Conservation (phyloP, 1,140 invertebrate genomes). For the Scaptomyza hsui region DNA sequence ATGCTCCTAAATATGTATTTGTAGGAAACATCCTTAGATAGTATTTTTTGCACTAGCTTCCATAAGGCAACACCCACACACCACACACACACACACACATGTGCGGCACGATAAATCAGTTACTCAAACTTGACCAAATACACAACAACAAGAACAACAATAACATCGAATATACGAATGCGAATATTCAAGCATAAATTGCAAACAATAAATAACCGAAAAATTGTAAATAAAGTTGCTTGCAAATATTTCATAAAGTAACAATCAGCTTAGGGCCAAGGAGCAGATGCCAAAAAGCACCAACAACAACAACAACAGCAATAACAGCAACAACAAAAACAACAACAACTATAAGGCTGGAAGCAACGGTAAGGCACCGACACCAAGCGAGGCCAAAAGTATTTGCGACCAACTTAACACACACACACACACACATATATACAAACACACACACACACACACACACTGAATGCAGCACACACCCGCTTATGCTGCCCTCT, state of each 20-base stretch:
- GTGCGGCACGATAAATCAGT: constrained; percentile 68
- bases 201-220: constrained; percentile 82
- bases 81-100: constrained; percentile 18
- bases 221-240: constrained; percentile 82
- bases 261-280: constrained; percentile 77
- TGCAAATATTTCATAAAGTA: constrained; percentile 80
- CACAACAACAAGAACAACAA: constrained; percentile 28
- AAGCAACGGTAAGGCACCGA: constrained; percentile 62
- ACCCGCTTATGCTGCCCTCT: constrained; percentile 40
- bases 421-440: constrained; percentile 32
- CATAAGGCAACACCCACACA: constrained; percentile 41
- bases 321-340: constrained; percentile 22
- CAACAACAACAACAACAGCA: constrained; percentile 43
- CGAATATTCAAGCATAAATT: constrained; percentile 77
- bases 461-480: constrained; percentile 64
- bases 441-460: constrained; percentile 21
- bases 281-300: constrained; percentile 78
- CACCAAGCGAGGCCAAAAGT: constrained; percentile 77
- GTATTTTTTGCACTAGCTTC: constrained; percentile 32
- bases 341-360: constrained; percentile 42
- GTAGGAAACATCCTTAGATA: neutral
- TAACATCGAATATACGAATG: constrained; percentile 44
- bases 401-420: constrained; percentile 76
- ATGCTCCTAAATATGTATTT: constrained; percentile 23
- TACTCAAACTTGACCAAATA: constrained; percentile 74